A percentile compares a stretch with the other conserved stretches of the same genome.
phyloP scores from a whole-genome alignment of 2,888 invertebrate genomes.

The Parochlus steinenii region DNA sequence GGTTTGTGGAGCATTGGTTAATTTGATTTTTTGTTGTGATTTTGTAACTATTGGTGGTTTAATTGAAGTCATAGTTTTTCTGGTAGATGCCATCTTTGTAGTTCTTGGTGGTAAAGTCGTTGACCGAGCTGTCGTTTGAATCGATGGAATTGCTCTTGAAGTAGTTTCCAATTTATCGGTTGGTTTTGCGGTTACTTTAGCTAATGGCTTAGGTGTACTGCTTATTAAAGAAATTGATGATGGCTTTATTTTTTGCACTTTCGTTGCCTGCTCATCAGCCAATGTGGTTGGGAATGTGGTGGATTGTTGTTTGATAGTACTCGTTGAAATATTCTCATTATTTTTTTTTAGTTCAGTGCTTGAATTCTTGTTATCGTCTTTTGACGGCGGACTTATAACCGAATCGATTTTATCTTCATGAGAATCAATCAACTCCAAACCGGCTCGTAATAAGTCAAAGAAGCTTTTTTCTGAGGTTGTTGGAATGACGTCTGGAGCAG shows the following conservation, averaged over 20 bases:
- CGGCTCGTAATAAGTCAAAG: conserved; percentile 25
- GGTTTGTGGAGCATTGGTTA: not conserved
- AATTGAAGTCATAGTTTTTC: too few relatives aligned
- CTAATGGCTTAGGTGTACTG: conserved; percentile 11
- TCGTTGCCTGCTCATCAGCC: too few relatives aligned
- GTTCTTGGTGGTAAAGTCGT: conserved; percentile 3
- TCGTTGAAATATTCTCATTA: conserved; percentile 2
- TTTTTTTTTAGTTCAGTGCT: conserved; percentile 13
- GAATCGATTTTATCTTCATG: conserved; percentile 9
- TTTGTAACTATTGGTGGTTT: not conserved
- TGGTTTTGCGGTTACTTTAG: conserved; percentile 14
- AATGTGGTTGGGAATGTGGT: too few relatives aligned
- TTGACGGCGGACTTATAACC: not conserved
- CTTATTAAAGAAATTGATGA: too few relatives aligned
- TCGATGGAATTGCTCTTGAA: too few relatives aligned
- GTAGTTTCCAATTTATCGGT: conserved; percentile 14
- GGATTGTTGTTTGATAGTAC: not conserved
- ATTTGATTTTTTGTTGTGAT: not conserved
- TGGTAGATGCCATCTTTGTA: too few relatives aligned
- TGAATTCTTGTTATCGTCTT: conserved; percentile 7
- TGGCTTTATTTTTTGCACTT: not conserved
- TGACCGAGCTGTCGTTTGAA: conserved; percentile 10
- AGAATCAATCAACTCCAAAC: conserved; percentile 25
- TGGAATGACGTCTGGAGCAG: not conserved
- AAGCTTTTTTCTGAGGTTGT: conserved; percentile 22